Evolutionary conservation across 1,140 invertebrate species (phyloP).

Genomic region (Listronotus bonariensis): DNA sequence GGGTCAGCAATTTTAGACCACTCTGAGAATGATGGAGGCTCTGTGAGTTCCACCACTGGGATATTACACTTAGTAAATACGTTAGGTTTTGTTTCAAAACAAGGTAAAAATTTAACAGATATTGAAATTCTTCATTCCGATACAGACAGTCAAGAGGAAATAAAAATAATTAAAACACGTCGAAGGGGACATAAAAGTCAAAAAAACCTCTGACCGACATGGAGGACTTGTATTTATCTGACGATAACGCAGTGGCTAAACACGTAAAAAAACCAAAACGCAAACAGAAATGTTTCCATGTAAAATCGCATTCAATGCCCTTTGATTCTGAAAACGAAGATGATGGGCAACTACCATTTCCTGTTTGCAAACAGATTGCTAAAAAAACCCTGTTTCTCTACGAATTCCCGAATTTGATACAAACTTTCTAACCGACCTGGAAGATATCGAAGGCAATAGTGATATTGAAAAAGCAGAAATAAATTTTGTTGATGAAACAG

Average conservation of each 20-base stretch:
- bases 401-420: constrained; percentile 38
- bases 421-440: constrained; percentile 41
- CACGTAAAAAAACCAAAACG: constrained; percentile 9
- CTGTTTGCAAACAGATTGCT: constrained; percentile 35
- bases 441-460: constrained; percentile 40
- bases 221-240: constrained; percentile 59
- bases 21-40: constrained; percentile 1
- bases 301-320: constrained; percentile 14
- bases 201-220: constrained; percentile 57
- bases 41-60: background rate
- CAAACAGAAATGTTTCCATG: constrained; percentile 5
- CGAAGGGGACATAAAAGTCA: constrained; percentile 11
- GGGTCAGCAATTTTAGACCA: constrained; percentile 1
- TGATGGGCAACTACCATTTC: constrained; percentile 32
- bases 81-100: background rate
- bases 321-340: constrained; percentile 41
- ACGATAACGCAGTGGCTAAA: constrained; percentile 45
- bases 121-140: constrained; percentile 48
- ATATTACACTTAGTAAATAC: background rate
- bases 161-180: constrained; percentile 26
- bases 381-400: constrained; percentile 24
- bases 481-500: constrained; percentile 18
- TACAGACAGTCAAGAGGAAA: constrained; percentile 32
- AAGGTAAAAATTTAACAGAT: constrained; percentile 42
- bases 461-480: background rate